Evolutionary conservation across 1,140 invertebrate genomes (phyloP).

Genomic region (Sipha flava): DNA sequence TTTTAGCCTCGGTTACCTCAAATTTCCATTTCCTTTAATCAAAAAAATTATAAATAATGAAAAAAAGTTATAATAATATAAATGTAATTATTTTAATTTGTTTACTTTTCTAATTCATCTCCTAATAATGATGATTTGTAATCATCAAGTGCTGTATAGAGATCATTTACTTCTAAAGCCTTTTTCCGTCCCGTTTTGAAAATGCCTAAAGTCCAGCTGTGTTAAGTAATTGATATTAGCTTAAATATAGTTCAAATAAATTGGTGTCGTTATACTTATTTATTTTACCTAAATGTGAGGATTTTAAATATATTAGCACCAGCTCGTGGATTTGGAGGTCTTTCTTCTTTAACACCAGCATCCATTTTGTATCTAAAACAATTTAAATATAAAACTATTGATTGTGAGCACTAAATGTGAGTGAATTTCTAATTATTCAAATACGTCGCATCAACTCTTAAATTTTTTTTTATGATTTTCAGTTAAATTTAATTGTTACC

Average conservation of each 20-base stretch:
- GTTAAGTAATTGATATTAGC: too few species aligned
- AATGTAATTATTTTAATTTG: not conserved
- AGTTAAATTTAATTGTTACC: too few species aligned
- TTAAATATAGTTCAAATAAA: slow-evolving; percentile 28
- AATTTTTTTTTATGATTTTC: too few species aligned
- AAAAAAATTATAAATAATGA: not conserved
- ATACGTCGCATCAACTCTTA: too few species aligned
- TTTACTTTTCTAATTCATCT: slow-evolving; percentile 47
- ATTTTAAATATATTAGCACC: slow-evolving; percentile 49
- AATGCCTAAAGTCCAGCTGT: slow-evolving; percentile 56
- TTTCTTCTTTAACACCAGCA: slow-evolving; percentile 37
- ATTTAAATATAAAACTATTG: too few species aligned
- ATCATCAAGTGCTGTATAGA: slow-evolving; percentile 58
- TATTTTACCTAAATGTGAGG: slow-evolving; percentile 48
- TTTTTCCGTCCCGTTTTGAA: slow-evolving; percentile 57
- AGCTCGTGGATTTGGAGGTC: slow-evolving; percentile 48
- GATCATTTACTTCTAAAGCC: slow-evolving; percentile 57
- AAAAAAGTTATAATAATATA: not conserved
- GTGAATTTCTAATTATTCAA: too few species aligned
- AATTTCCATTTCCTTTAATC: slow-evolving; percentile 37
- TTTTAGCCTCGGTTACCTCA: slow-evolving; percentile 40
- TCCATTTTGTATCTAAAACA: not conserved
- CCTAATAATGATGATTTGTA: slow-evolving; percentile 51
- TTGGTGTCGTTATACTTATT: not conserved
- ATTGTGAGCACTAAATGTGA: too few species aligned